phyloP scores from a whole-genome alignment of 2,888 invertebrate species.

The Tenthredo mesomela region DNA sequence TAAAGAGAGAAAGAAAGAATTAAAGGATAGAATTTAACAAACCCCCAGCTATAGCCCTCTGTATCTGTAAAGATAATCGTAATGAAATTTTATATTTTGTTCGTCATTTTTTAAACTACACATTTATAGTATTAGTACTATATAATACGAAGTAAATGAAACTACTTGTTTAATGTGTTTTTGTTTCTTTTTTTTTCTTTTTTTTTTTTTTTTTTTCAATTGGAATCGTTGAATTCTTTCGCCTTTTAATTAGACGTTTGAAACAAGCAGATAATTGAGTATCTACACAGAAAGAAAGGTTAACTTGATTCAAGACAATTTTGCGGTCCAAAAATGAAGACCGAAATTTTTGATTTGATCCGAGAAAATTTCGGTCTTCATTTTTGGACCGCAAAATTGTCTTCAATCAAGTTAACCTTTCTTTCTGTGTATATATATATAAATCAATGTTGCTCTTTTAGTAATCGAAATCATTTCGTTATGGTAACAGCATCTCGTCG shows the following conservation, averaged over 20 bases:
- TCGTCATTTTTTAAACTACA: background rate
- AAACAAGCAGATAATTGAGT: background rate
- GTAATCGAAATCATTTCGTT: background rate
- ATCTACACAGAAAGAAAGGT: no score
- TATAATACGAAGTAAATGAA: background rate
- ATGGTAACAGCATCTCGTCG: background rate
- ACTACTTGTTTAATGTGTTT: background rate
- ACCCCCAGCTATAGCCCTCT: background rate
- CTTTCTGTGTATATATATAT: no score
- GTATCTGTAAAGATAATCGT: background rate
- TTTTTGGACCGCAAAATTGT: no score
- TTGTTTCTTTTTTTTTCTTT: no score
- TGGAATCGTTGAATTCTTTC: background rate
- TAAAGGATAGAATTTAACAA: background rate
- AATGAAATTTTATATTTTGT: background rate
- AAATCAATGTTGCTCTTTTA: background rate
- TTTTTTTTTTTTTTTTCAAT: background rate
- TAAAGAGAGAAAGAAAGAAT: conserved; percentile 59
- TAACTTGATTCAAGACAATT: no score
- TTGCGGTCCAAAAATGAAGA: no score
- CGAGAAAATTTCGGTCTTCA: no score
- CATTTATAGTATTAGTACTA: no score
- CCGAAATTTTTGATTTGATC: no score
- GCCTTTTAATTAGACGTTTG: background rate
- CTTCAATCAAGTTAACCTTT: no score